Evolutionary conservation across 2,888 invertebrate genomes (phyloP).

Genomic region (Limnephilus lunatus): DNA sequence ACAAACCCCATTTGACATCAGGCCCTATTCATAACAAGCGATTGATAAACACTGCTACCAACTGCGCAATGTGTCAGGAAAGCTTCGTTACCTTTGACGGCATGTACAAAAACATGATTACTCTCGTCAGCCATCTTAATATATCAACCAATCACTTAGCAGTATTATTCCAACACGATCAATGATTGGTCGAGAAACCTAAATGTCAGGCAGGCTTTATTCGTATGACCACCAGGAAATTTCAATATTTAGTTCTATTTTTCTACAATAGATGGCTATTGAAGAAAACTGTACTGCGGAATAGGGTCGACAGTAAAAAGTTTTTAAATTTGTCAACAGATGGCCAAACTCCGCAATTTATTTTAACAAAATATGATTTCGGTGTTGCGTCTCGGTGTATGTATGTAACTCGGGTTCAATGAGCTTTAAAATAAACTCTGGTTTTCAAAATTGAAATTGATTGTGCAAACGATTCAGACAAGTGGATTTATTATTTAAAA

Average conservation of each 20-base stretch:
- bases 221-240: no score
- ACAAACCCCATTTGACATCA: slow-evolving; percentile 55
- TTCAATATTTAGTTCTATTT: neutral
- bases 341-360: neutral
- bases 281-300: neutral
- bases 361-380: neutral
- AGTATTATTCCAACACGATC: neutral
- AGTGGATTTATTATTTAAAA: no score
- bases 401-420: no score
- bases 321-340: neutral
- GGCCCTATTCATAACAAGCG: slow-evolving; percentile 60
- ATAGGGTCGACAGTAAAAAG: neutral
- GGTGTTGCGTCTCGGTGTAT: no score
- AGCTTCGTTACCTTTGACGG: slow-evolving; percentile 2
- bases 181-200: neutral
- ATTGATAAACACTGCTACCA: slow-evolving; percentile 60
- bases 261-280: neutral
- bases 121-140: neutral
- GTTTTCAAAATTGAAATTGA: no score
- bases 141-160: neutral
- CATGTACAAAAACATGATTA: neutral
- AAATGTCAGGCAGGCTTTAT: neutral
- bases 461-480: no score
- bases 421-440: no score
- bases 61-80: slow-evolving; percentile 11